These are phyloP conservation scores for Fissipunctia ypsillon DNA, from an alignment of 2,888 invertebrate species.

Conservation along the genomic window DNA sequence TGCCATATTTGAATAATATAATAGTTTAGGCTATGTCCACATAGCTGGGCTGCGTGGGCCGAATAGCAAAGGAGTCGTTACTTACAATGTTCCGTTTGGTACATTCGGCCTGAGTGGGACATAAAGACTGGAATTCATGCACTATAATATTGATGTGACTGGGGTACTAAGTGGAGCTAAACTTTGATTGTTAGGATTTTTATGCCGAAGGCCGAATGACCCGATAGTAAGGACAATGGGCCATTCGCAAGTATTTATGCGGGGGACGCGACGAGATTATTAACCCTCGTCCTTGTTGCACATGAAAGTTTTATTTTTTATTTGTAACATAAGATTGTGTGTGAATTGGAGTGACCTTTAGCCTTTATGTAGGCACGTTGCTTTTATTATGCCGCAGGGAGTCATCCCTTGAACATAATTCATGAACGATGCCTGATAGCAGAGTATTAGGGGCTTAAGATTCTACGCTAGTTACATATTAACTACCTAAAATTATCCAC, in stretches of 20 bases:
- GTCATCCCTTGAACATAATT: constrained; percentile 38
- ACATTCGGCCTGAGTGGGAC: constrained; percentile 53
- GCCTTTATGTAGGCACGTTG: constrained; percentile 30
- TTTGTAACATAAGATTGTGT: constrained; percentile 42
- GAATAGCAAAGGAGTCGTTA: constrained; percentile 72
- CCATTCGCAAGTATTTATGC: constrained; percentile 59
- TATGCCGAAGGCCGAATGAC: constrained; percentile 43
- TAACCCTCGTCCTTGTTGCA: constrained; percentile 41
- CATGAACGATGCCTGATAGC: constrained; percentile 35
- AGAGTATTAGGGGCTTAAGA: constrained; percentile 28
- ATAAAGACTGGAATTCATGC: constrained; percentile 56
- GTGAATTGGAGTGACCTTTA: constrained; percentile 42
- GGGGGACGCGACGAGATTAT: constrained; percentile 54
- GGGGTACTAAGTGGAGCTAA: constrained; percentile 62
- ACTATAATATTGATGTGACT: constrained; percentile 67
- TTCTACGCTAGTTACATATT: constrained; percentile 32
- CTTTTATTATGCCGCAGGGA: constrained; percentile 38
- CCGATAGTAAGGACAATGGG: constrained; percentile 55
- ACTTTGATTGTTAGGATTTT: constrained; percentile 64
- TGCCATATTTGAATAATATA: constrained; percentile 82
- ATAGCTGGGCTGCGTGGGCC: constrained; percentile 53
- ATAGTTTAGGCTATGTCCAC: constrained; percentile 75
- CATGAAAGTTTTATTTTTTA: constrained; percentile 59
- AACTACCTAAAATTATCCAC: constrained; percentile 6
- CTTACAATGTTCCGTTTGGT: constrained; percentile 75